These are phyloP conservation scores for Pangasianodon hypophthalmus DNA, from an alignment of 2,113 vertebrate genomes.

Conservation along the genomic window DNA sequence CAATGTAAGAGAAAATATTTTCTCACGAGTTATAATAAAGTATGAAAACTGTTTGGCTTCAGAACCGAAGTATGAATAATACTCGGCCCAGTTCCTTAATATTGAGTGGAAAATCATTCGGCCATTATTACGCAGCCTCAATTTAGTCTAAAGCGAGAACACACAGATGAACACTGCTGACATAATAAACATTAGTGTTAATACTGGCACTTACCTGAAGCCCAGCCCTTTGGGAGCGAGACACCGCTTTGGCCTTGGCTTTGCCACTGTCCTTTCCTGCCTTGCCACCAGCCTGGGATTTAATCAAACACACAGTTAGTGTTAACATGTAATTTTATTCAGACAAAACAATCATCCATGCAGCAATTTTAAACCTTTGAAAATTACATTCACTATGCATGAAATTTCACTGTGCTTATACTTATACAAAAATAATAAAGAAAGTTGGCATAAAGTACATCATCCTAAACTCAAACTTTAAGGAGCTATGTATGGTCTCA, in stretches of 20 bases:
- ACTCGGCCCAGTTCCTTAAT: neutral
- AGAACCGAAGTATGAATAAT: neutral
- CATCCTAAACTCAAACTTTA: neutral
- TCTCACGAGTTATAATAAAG: neutral
- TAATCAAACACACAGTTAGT: neutral
- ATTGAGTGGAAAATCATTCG: neutral
- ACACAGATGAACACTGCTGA: neutral
- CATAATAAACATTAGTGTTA: neutral
- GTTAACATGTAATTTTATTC: neutral
- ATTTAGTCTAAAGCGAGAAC: neutral
- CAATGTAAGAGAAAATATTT: neutral
- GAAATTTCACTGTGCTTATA: neutral
- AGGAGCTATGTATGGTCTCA: neutral
- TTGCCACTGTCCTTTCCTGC: conserved; percentile 98
- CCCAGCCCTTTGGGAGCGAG: conserved; percentile 94
- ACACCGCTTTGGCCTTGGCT: conserved; percentile 97
- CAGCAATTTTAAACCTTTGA: neutral
- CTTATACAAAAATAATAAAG: neutral
- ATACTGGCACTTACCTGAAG: conserved; percentile 81
- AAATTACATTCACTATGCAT: neutral
- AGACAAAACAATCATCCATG: neutral
- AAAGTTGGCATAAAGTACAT: neutral
- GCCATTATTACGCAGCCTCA: neutral
- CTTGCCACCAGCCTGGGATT: conserved; percentile 90
- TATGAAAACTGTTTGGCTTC: neutral